Evolutionary conservation across 1,140 invertebrate genomes (phyloP).

Genomic region (Procambarus virginalis): DNA sequence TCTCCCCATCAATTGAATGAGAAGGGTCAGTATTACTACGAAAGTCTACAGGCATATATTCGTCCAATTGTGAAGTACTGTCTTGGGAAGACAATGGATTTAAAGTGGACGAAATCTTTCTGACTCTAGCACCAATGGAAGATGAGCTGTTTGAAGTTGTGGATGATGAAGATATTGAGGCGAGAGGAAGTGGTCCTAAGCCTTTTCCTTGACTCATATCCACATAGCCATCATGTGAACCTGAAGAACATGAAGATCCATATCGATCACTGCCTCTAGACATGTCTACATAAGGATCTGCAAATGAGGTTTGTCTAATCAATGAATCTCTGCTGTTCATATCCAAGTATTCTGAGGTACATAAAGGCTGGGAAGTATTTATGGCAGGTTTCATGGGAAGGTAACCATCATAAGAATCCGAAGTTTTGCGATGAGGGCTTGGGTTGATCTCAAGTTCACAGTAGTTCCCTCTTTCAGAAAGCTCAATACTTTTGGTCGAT

Average conservation of each 20-base stretch:
- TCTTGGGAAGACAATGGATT: constrained; percentile 62
- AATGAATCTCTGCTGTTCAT: constrained; percentile 48
- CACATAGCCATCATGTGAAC: constrained; percentile 64
- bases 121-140: constrained; percentile 60
- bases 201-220: constrained; percentile 69
- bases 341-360: constrained; percentile 63
- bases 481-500: constrained; percentile 59
- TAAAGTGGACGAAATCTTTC: constrained; percentile 60
- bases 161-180: constrained; percentile 55
- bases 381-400: constrained; percentile 66
- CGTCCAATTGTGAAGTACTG: constrained; percentile 48
- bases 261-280: constrained; percentile 31
- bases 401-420: constrained; percentile 58
- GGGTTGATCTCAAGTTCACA: constrained; percentile 65
- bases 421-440: constrained; percentile 61
- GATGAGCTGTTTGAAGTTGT: constrained; percentile 52
- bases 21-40: constrained; percentile 42
- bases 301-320: constrained; percentile 38
- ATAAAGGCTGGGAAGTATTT: constrained; percentile 40
- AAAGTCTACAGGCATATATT: constrained; percentile 58
- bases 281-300: constrained; percentile 46
- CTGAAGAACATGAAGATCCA: constrained; percentile 37
- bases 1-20: constrained; percentile 56
- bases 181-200: constrained; percentile 40
- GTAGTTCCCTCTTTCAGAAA: constrained; percentile 40